Evolutionary conservation across 2,888 invertebrate species (phyloP).

Genomic region (Seladonia tumulorum): DNA sequence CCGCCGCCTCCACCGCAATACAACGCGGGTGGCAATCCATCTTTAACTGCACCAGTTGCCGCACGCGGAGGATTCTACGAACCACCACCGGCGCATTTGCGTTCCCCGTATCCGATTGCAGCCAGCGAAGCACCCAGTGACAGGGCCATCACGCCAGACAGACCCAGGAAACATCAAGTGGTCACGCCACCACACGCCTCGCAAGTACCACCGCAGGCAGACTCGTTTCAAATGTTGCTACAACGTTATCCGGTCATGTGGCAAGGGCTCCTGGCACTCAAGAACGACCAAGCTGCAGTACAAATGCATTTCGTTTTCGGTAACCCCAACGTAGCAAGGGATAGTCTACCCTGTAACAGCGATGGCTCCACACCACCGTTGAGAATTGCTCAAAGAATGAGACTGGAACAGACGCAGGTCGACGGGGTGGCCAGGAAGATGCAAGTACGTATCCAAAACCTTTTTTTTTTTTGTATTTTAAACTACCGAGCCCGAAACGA

Average conservation of each 20-base stretch:
- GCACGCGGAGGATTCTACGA: conserved; percentile 87
- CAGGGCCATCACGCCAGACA: conserved; percentile 85
- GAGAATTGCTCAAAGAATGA: conserved; percentile 98
- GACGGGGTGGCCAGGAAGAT: conserved; percentile 98
- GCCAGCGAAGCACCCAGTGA: conserved; percentile 82
- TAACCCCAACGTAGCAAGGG: conserved; percentile 94
- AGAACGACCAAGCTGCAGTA: conserved; percentile 98
- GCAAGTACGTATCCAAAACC: conserved; percentile 88
- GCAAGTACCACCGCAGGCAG: conserved; percentile 93
- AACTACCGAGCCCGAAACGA: no score
- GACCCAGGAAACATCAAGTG: conserved; percentile 85
- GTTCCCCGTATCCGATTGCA: conserved; percentile 82
- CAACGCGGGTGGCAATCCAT: conserved; percentile 74
- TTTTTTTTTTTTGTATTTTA: not conserved
- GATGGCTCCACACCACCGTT: conserved; percentile 94
- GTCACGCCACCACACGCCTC: conserved; percentile 87
- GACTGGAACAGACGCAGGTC: conserved; percentile 97
- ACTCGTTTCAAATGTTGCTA: conserved; percentile 92
- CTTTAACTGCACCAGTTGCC: conserved; percentile 78
- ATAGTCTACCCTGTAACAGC: conserved; percentile 93
- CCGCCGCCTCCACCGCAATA: conserved; percentile 80
- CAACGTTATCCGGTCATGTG: conserved; percentile 98
- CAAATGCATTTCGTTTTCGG: conserved; percentile 99
- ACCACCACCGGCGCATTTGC: conserved; percentile 87
- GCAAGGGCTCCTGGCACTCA: conserved; percentile 97